Conservation (phyloP, 2,888 invertebrate species). For the Labia minor region DNA sequence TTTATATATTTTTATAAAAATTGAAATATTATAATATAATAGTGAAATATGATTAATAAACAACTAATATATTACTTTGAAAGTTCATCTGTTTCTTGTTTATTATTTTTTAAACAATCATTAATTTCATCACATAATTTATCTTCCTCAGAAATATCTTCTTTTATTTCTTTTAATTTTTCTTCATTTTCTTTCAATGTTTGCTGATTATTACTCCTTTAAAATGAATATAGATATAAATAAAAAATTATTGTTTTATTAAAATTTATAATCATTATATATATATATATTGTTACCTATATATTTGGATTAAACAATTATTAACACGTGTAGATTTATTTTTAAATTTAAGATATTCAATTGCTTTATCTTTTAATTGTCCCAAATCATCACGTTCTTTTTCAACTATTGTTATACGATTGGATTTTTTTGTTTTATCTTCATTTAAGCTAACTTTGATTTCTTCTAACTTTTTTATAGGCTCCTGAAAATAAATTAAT, state of each 20-base stretch:
- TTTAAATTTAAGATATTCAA: conserved; percentile 64
- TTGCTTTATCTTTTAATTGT: conserved; percentile 66
- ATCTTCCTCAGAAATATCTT: conserved; percentile 39
- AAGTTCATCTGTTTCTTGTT: conserved; percentile 22
- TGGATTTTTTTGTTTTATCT: conserved; percentile 66
- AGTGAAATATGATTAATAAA: too few relatives aligned
- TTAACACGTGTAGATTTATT: conserved; percentile 60
- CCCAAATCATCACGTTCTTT: conserved; percentile 68
- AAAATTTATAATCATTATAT: not conserved
- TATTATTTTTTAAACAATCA: conserved; percentile 30
- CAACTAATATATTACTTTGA: too few relatives aligned
- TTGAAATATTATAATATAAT: too few relatives aligned
- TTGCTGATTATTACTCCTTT: conserved; percentile 45
- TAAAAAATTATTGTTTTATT: conserved; percentile 14
- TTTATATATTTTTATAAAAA: too few relatives aligned
- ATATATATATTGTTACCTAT: conserved; percentile 43
- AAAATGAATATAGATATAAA: conserved; percentile 24
- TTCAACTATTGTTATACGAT: conserved; percentile 71
- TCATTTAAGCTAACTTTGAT: conserved; percentile 65
- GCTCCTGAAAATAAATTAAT: conserved; percentile 48
- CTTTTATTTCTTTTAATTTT: conserved; percentile 49
- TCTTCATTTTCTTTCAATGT: conserved; percentile 43
- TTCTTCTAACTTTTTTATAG: conserved; percentile 60
- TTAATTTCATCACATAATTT: conserved; percentile 40
- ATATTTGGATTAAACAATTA: conserved; percentile 60